These are phyloP conservation scores for Erebia epiphron DNA, from an alignment of 2,888 invertebrate species.

Conservation along the genomic window DNA sequence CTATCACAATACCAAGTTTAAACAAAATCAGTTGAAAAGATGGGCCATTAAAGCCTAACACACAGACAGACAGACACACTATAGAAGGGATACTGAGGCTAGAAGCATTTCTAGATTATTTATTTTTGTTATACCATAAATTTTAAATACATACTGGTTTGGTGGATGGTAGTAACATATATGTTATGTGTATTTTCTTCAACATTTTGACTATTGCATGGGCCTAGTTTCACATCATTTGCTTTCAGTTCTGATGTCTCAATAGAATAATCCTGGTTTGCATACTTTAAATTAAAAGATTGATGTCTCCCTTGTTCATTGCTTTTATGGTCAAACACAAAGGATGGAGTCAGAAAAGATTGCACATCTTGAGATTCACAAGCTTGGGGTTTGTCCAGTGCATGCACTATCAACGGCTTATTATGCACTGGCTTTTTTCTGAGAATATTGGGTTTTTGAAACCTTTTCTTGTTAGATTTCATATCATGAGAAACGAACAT, in stretches of 20 bases:
- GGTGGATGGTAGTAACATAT: conserved; percentile 22
- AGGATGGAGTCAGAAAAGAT: conserved; percentile 39
- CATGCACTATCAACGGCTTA: conserved; percentile 39
- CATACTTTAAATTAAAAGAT: conserved; percentile 26
- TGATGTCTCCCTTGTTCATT: conserved; percentile 32
- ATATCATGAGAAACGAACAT: conserved; percentile 69
- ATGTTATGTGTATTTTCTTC: conserved; percentile 30
- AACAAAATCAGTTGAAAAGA: no score
- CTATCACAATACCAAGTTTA: no score
- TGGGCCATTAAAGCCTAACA: no score
- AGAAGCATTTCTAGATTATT: no score
- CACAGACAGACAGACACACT: no score
- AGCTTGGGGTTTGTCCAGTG: conserved; percentile 39
- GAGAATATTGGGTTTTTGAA: conserved; percentile 74
- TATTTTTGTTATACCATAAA: no score
- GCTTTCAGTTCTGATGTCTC: conserved; percentile 22
- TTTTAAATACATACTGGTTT: conserved; percentile 24
- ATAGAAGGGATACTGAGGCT: no score
- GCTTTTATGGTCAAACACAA: conserved; percentile 34
- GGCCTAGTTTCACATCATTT: conserved; percentile 16
- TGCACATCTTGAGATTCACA: conserved; percentile 48
- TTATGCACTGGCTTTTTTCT: conserved; percentile 53
- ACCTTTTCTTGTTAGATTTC: conserved; percentile 58
- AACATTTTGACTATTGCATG: conserved; percentile 19
- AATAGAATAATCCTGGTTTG: conserved; percentile 20